Base-by-base conservation (phyloP, 37 sponge, comb jelly and placozoan genomes). In the Crambe crambe region DNA sequence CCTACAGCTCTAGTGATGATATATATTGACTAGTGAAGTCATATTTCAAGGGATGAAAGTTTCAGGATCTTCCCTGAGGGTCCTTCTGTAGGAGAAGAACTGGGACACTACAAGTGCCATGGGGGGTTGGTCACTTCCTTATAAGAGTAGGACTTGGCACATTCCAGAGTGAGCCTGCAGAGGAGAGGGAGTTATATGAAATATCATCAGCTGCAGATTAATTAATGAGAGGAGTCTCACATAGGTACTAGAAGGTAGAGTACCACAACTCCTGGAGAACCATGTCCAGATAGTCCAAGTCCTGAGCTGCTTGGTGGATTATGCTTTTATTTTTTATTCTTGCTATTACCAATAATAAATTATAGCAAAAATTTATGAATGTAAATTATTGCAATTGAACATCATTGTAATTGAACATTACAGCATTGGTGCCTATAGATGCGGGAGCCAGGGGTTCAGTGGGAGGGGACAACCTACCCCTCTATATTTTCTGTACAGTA, bases 221-320 rank as follows among this genome's bases (percentile, higher is more conserved):
- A 18, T 57, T 56, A 56, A 30, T 71, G n/a, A 18, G 3, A 37
- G 3, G n/a, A n/a, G n/a, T n/a, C n/a, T 32, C n/a, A 91, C 91
- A n/a, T 82, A 62, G 87, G 68, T 59, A 67, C 90, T 35, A 88
- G 82, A 51, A 88, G 87, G 54, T 87, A 86, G 44, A 86, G 54
- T 38, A 90, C 75, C 89, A 67, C 62, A 90, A 87, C 67, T 94
- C 94, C 31, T 87, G 78, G 21, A 94, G 9, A 0, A 87, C 85
- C 87, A 85, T 80, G 36, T 89, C 90, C 42, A 94, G 58, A 47
- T 94, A 94, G 21, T 80, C 74, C 43, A 94, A 74, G 18, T 86
- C 66, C 63, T 87, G 83, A 42, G 84, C 37, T 25, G 87, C 91
- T 34, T 91, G 83, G 66, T 86, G 86, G 70, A 86, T n/a, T n/a